These are phyloP conservation scores for Rhynchomys soricoides DNA, from an alignment of 2,113 vertebrate species.

Conservation along the genomic window DNA sequence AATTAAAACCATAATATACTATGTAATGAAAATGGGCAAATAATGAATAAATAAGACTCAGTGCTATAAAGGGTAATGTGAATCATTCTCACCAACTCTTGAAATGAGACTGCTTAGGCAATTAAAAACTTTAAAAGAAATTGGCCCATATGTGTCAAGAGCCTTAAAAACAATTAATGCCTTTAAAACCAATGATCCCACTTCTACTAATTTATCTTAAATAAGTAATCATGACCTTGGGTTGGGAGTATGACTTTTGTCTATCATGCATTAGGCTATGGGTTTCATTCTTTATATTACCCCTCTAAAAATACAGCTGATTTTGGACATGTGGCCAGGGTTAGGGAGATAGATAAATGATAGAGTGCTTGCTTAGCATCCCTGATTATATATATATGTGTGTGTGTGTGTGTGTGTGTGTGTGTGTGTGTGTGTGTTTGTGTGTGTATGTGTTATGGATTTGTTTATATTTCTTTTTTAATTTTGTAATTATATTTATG, in stretches of 20 bases:
- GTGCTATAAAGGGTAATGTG: not conserved
- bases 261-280: not conserved
- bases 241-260: not conserved
- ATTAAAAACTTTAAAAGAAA: not conserved
- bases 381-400: not conserved
- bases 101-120: not conserved
- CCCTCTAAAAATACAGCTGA: too few relatives aligned
- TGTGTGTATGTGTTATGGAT: too few relatives aligned
- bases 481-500: too few relatives aligned
- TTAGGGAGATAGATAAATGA: not conserved
- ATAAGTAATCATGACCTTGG: not conserved
- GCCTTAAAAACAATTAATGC: not conserved
- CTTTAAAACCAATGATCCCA: not conserved
- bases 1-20: not conserved
- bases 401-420: too few relatives aligned
- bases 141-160: not conserved
- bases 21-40: not conserved
- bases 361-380: not conserved
- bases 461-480: too few relatives aligned
- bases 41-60: not conserved
- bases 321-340: not conserved
- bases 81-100: not conserved
- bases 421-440: too few relatives aligned
- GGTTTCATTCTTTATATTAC: not conserved
- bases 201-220: not conserved